Percentiles rank a stretch among this genome's conserved stretches.
These are phyloP conservation scores for Andrena trimmerana DNA, from an alignment of 2,888 invertebrate genomes.

Conservation along the genomic window DNA sequence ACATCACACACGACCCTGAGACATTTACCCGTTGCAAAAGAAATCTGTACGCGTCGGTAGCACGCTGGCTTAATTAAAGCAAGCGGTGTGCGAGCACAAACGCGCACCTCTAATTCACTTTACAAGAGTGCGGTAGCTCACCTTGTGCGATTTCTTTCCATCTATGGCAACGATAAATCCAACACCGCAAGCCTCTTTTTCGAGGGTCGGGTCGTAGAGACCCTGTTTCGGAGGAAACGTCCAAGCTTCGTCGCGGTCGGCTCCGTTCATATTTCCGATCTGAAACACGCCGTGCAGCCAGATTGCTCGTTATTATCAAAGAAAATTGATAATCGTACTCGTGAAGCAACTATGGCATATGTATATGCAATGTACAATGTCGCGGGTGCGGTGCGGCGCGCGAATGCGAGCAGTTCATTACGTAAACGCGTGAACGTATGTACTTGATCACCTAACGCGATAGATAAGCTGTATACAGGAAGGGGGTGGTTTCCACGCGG, in stretches of 20 bases:
- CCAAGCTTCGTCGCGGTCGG: conserved; percentile 88
- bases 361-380: no score
- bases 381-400: not conserved
- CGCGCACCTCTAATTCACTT: no score
- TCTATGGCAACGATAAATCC: conserved; percentile 99
- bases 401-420: conserved; percentile 28
- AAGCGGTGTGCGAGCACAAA: no score
- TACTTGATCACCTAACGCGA: conserved; percentile 38
- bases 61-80: no score
- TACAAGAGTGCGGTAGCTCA: conserved; percentile 80
- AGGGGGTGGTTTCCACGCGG: not conserved
- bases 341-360: not conserved
- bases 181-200: conserved; percentile 99
- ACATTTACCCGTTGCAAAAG: no score
- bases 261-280: conserved; percentile 43
- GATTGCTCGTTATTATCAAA: not conserved
- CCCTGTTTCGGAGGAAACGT: conserved; percentile 94
- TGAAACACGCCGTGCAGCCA: conserved; percentile 14
- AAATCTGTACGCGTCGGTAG: no score
- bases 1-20: no score
- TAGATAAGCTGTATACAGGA: conserved; percentile 23
- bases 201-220: conserved; percentile 97
- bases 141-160: conserved; percentile 96
- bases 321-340: not conserved
- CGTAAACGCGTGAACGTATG: conserved; percentile 43